Conservation (phyloP, 2,113 vertebrate species). For the Turdus rufiventris region DNA sequence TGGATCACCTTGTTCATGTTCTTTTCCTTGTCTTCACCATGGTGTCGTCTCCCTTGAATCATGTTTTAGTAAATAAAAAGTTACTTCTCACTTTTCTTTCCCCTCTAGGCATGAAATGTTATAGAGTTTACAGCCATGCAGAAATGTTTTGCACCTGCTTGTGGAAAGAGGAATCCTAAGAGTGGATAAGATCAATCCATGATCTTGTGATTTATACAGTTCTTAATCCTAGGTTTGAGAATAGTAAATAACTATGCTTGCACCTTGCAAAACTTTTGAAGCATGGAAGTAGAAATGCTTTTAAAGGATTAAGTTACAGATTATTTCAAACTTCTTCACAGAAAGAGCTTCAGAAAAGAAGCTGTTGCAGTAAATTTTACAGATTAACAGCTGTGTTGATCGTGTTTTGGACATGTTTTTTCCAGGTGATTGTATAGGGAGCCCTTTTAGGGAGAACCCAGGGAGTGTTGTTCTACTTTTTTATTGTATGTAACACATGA, state of each 20-base stretch:
- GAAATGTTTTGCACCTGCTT: background rate
- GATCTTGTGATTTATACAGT: background rate
- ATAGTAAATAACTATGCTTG: background rate
- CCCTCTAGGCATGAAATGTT: accelerated
- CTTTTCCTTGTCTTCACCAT: background rate
- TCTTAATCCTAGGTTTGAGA: background rate
- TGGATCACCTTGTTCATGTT: background rate
- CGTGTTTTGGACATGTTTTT: background rate
- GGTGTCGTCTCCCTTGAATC: background rate
- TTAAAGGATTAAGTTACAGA: background rate
- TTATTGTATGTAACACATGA: background rate
- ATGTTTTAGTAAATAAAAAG: background rate
- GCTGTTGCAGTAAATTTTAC: background rate
- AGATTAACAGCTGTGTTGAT: background rate
- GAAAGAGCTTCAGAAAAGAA: background rate
- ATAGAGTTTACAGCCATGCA: background rate
- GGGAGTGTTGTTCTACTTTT: background rate
- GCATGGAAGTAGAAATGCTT: background rate
- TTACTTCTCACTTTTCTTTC: background rate
- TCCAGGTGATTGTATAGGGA: background rate
- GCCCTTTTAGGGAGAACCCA: background rate
- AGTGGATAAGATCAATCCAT: background rate
- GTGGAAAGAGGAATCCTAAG: background rate
- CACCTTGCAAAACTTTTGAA: background rate
- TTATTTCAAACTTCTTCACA: background rate